Evolutionary conservation across 2,888 invertebrate species (phyloP), one percentile per base, ranked within the genome.

Genomic region (Flexamia atlantica): DNA sequence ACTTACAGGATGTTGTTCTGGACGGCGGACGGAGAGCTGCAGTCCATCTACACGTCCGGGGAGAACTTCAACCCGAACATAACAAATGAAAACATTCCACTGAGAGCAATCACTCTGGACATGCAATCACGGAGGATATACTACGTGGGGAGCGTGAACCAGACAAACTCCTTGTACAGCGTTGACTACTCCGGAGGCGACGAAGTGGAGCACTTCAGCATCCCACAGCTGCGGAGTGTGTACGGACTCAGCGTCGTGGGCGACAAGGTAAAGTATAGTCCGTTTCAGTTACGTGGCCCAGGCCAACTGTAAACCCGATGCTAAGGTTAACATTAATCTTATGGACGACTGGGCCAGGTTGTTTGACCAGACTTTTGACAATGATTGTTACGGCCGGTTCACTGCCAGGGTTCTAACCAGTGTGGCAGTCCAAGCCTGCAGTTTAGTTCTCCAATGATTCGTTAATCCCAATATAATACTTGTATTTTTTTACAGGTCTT

Each of bases 101-200:
- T 76, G 14, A 7, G 74, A 28, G 42, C 46, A 23, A 0, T 76
- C 28, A 17, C 74, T 1, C 46, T 76, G 28, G 74, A 76, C 28
- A 28, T 42, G 17, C 3, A 9, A 28, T 0, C 0, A 17, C 46
- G 46, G n/a, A 20, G 74, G 25, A 28, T 76, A 2, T 76, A 46
- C 74, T 76, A 50, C 46, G 46, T 76, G 12, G 74, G 46, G 3
- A 14, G 25, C 1, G 7, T 76, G 17, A 46, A 76, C 74, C 12
- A 7, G 25, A 20, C 25, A 1, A 5, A 20, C 7, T 46, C 42
- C 12, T 42, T 76, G 46, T 76, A 23, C 74, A 76, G 74, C 46
- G 20, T 76, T 25, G 74, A 76, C 46, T 76, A 76, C 74, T 2
- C 5, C 25, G 74, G 74, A 0, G 74, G 20, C 3, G 74, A 46